Percentiles rank a stretch among this genome's conserved stretches.
These are phyloP conservation scores for Diaphora mendica DNA, from an alignment of 2,888 invertebrate genomes.

Conservation along the genomic window DNA sequence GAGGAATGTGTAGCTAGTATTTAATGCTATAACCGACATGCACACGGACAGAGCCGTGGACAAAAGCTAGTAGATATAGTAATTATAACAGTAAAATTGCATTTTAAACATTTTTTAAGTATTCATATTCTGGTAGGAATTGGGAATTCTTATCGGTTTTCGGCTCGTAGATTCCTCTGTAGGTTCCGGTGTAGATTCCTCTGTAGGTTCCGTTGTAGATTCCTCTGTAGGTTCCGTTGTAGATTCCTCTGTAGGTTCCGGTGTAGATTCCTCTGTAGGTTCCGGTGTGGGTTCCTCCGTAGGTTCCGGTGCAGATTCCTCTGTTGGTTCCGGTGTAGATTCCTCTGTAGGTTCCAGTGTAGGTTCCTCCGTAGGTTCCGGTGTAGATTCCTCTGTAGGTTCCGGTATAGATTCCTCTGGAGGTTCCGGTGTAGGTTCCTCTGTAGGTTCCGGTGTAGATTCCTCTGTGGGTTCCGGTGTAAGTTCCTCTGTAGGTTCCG, in stretches of 20 bases:
- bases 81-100: background rate
- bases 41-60: too few species aligned
- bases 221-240: background rate
- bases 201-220: too few species aligned
- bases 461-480: background rate
- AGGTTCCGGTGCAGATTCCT: background rate
- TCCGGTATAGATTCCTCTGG: too few species aligned
- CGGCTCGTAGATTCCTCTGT: too few species aligned
- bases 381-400: background rate
- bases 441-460: background rate
- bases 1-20: too few species aligned
- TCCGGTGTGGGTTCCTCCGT: background rate
- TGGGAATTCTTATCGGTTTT: too few species aligned
- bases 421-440: background rate
- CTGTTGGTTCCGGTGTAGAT: background rate
- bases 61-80: too few species aligned
- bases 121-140: too few species aligned
- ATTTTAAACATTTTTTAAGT: background rate
- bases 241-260: background rate
- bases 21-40: too few species aligned
- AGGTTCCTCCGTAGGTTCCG: background rate
- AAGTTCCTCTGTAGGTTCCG: background rate
- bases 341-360: background rate
- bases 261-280: background rate
- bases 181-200: too few species aligned